A percentile compares a stretch with the other conserved stretches of the same genome.
These are phyloP conservation scores for Styela plicata DNA, from an alignment of 23 tunicate species.

Conservation along the genomic window DNA sequence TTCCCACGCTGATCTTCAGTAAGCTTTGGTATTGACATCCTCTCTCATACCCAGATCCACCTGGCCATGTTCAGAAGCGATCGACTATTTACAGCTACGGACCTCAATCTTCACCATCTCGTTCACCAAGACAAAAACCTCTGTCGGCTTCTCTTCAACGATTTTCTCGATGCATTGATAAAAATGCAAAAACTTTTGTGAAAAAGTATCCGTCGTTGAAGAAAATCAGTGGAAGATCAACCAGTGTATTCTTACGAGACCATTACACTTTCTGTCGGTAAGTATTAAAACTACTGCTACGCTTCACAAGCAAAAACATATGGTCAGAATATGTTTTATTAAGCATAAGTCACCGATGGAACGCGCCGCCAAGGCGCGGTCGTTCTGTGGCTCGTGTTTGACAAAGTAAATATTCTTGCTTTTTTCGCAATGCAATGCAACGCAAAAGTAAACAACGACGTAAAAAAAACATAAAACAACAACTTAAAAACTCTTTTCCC, in stretches of 20 bases:
- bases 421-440: too few relatives aligned
- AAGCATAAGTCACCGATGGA: too few relatives aligned
- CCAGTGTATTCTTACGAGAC: background rate
- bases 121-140: background rate
- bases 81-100: background rate
- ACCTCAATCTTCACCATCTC: background rate
- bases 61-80: background rate
- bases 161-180: background rate
- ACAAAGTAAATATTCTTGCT: too few relatives aligned
- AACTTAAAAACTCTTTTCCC: too few relatives aligned
- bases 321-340: too few relatives aligned
- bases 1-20: too few relatives aligned
- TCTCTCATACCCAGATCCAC: background rate
- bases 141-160: background rate
- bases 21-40: too few relatives aligned
- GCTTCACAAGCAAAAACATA: too few relatives aligned
- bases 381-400: too few relatives aligned
- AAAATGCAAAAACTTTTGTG: background rate
- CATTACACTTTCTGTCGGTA: conserved; percentile 11
- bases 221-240: background rate
- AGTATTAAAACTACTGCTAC: background rate
- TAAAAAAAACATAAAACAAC: too few relatives aligned
- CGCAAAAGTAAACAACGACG: too few relatives aligned
- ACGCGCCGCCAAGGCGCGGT: too few relatives aligned
- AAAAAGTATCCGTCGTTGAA: background rate